A percentile compares a stretch with the other conserved stretches of the same genome.
phyloP scores from a whole-genome alignment of 2,888 invertebrate genomes.

The Gerris lacustris region DNA sequence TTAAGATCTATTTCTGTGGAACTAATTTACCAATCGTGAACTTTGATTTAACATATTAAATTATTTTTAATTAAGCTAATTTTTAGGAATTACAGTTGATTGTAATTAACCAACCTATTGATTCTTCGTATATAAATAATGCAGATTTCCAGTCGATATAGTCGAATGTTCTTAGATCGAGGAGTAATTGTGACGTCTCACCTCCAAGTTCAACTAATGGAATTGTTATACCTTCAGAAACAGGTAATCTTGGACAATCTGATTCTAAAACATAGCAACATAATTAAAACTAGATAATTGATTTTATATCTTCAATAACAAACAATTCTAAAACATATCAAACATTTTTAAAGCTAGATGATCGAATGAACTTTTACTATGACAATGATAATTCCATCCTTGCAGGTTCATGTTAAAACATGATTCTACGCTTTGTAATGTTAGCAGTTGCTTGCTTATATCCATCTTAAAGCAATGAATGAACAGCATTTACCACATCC shows the following conservation, averaged over 20 bases:
- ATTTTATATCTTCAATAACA: not conserved
- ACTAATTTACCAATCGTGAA: too few relatives aligned
- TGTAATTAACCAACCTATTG: slow-evolving; percentile 30
- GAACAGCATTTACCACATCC: too few relatives aligned
- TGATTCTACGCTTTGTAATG: too few relatives aligned
- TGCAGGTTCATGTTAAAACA: not conserved
- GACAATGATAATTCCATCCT: not conserved
- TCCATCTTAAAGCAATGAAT: too few relatives aligned
- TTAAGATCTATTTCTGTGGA: too few relatives aligned
- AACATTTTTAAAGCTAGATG: not conserved
- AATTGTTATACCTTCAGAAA: slow-evolving; percentile 53
- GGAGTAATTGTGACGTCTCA: slow-evolving; percentile 62
- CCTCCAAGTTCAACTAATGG: slow-evolving; percentile 56
- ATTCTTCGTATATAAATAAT: slow-evolving; percentile 58
- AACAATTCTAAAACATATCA: not conserved
- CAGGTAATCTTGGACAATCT: slow-evolving; percentile 64
- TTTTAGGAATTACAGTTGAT: too few relatives aligned
- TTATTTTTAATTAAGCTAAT: too few relatives aligned
- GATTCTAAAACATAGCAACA: slow-evolving; percentile 40
- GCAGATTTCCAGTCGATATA: slow-evolving; percentile 60
- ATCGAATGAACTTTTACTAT: not conserved
- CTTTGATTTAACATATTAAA: too few relatives aligned
- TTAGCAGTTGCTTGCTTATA: too few relatives aligned
- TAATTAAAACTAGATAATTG: too few relatives aligned
- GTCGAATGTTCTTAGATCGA: slow-evolving; percentile 56